Evolutionary conservation across 2,888 invertebrate species (phyloP), one percentile per base, ranked within the genome.

Genomic region (Tetheella fluctuosa): DNA sequence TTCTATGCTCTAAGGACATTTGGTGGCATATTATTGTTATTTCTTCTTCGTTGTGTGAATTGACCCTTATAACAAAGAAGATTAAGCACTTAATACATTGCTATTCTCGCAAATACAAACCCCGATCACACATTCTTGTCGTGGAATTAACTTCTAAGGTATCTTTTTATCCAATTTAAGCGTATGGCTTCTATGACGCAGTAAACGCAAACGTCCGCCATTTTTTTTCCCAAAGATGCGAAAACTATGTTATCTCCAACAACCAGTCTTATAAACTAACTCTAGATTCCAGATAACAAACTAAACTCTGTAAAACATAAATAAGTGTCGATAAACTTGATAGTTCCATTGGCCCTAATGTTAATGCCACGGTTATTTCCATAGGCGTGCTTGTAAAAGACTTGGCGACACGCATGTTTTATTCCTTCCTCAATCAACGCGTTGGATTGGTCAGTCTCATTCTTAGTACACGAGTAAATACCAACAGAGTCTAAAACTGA

Each of bases 131-230:
- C 64, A 64, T 58, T 60, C 58, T 57, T 59, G 60, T 69, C 70
- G 69, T 74, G 76, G 65, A 64, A 64, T 60, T 61, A 62, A 79
- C 73, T 82, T 79, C 74, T 84, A 75, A 64, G 87, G 83, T 67
- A 64, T 78, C 74, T 61, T 84, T 39, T n/a, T 86, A 88, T 88
- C 86, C 82, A 85, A 86, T 88, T 77, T 63, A 62, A 23, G 52
- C 34, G 63, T 73, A 71, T 61, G 88, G 88, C 85, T 88, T 87
- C 87, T 61, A 63, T 63, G 15, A 54, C 54, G 54, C 54, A 48
- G 48, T 20, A 48, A 20, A 34, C 15, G 48, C 48, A 8, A 48
- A 48, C 48, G 17, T 1, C 8, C n/a, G 42, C 42, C 42, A 42
- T 42, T 42, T 42, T 17, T 42, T 42, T 30, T 30, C 30, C 30